A percentile compares a stretch with the other conserved stretches of the same genome.
Evolutionary conservation across 92 coral and sea anemone species (phyloP).

Genomic region (Blastomussa wellsi): DNA sequence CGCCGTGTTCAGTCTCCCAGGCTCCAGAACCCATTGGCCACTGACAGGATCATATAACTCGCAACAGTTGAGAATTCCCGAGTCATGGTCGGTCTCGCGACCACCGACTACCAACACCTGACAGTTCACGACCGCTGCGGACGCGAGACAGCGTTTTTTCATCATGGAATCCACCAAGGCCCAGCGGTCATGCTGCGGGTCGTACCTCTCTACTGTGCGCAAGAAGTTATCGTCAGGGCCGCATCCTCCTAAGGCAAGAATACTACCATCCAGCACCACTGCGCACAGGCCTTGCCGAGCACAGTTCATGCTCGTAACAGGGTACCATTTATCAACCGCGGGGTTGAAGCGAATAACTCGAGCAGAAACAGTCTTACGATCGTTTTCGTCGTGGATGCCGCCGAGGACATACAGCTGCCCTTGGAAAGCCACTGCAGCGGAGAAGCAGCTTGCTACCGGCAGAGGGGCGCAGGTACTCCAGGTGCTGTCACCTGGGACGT

Average conservation of each 20-base stretch:
- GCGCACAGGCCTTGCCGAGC: slow-evolving; percentile 42
- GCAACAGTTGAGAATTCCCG: slow-evolving; percentile 50
- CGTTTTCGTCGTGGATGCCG: slow-evolving; percentile 1
- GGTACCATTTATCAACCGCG: slow-evolving; percentile 33
- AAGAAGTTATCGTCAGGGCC: not conserved
- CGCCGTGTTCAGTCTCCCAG: slow-evolving; percentile 19
- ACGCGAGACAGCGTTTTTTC: slow-evolving; percentile 9
- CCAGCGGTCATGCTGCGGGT: slow-evolving; percentile 26
- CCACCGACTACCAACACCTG: slow-evolving; percentile 46
- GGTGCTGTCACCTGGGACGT: not conserved
- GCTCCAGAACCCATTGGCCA: slow-evolving; percentile 47
- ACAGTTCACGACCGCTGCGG: slow-evolving; percentile 30
- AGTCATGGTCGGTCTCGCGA: slow-evolving; percentile 27
- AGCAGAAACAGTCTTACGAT: slow-evolving; percentile 19
- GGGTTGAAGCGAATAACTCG: slow-evolving; percentile 35
- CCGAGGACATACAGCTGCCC: slow-evolving; percentile 48
- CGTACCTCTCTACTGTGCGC: slow-evolving; percentile 29
- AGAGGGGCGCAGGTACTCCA: slow-evolving; percentile 13
- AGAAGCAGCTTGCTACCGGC: slow-evolving; percentile 23
- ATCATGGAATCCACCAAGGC: slow-evolving; percentile 20
- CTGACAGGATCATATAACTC: slow-evolving; percentile 47
- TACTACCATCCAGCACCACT: slow-evolving; percentile 21
- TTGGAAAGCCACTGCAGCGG: slow-evolving; percentile 28
- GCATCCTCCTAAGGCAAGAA: slow-evolving; percentile 42
- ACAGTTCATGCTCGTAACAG: slow-evolving; percentile 35